Evolutionary conservation across 1,140 invertebrate species (phyloP), one percentile per base, ranked within the genome.

Genomic region (Lutraria rhynchaena): DNA sequence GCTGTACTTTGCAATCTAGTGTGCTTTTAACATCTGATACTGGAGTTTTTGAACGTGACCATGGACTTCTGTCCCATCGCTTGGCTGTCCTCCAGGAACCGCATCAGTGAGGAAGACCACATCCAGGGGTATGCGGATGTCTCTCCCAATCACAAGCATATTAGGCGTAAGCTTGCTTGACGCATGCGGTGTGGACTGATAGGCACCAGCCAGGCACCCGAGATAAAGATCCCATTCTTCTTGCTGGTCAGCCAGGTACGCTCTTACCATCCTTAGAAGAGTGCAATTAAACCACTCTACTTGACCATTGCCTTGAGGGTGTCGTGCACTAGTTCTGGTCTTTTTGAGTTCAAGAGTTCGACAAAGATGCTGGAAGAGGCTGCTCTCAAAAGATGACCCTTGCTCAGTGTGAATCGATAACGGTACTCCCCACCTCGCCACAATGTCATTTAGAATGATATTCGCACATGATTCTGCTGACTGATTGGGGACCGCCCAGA

Each of bases 401-500:
- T 73, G 69, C 29, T 55, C 53, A 22, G 9, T 37, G 35, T 73
- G 69, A 9, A 73, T 37, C 1, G 27, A 15, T 9, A 57, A 13
- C 9, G 69, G 69, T 9, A 31, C 35, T 3, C 49, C 69, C 85
- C 81, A 84, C 31, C 82, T 65, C 19, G 69, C 31, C 49, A 90
- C 82, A 22, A 89, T 65, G 4, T 85, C n/a, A 55, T 84, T 85
- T 13, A 89, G 71, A 0, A 83, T 70, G 19, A 46, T 51, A 17
- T 61, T 51, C 19, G 86, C 84, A 19, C 86, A 70, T 0, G 69
- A 83, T 44, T 86, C 74, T 3, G 83, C 83, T 13, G 81, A 84
- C 57, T 85, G 61, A 58, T 89, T 55, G n/a, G 61, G 31, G n/a
- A 89, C 27, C 19, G 89, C 51, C 19, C 83, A 82, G 3, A 81